Evolutionary conservation across 2,113 vertebrate species (phyloP), one percentile per base, ranked within the genome.

Genomic region (Ammodytes marinus): DNA sequence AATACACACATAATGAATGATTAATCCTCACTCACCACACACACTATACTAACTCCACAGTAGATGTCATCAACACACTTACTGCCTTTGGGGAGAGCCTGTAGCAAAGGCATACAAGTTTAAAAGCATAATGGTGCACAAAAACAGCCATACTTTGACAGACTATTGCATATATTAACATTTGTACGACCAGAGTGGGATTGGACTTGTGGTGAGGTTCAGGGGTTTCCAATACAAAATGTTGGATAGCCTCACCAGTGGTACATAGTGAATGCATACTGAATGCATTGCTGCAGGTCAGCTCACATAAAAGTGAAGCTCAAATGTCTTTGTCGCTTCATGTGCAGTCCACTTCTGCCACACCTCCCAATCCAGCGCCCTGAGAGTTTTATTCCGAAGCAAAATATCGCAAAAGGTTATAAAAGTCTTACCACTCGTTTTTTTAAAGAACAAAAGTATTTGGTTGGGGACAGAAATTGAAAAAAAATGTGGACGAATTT

Each of bases 161-260:
- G 79, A 74, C 75, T 64, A 73, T 67, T 54, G 79, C 60, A 86
- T 54, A 45, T 72, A 91, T 89, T 87, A 89, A 57, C 80, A 89
- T 89, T 84, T 92, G 90, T 89, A 91, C 91, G 80, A 89, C 60
- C 59, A 39, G 17, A 81, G 71, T 65, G 74, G 69, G 68, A 82
- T 91, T 85, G 66, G 73, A 86, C 90, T 86, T 82, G 65, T 15
- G 71, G 69, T 68, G 65, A 77, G 85, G 87, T 89, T 90, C 89
- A 90, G 54, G 79, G 86, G 53, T 77, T 93, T 88, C 66, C 82
- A 84, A 92, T 84, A 71, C 8, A 67, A 27, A 27, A 49, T 63
- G 86, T 75, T 74, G 72, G 53, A 64, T 57, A 47, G 60, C 12
- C 74, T 72, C 69, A 78, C 47, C 39, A 46, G 69, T 69, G 58